Conservation (phyloP, 2,888 invertebrate genomes). For the Creontiades dilutus region DNA sequence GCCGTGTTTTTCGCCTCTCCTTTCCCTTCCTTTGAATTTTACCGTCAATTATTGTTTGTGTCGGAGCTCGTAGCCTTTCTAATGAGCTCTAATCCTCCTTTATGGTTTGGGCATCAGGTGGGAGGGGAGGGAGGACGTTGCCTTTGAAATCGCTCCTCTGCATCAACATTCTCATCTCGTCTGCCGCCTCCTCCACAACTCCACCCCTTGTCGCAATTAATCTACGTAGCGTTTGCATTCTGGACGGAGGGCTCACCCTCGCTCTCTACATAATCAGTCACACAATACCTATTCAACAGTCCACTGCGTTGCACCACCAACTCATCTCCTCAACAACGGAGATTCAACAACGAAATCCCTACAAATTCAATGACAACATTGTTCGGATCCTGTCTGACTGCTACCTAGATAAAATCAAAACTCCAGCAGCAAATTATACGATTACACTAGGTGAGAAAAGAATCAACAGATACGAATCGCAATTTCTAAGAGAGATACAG, state of each 20-base stretch:
- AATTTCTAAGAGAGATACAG: too few species aligned
- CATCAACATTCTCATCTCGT: slow-evolving; percentile 6
- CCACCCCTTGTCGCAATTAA: slow-evolving; percentile 12
- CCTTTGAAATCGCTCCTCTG: slow-evolving; percentile 23
- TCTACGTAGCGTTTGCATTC: neutral
- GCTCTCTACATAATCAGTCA: too few species aligned
- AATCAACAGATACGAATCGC: too few species aligned
- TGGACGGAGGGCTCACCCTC: neutral
- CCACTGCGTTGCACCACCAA: too few species aligned
- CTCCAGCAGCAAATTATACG: too few species aligned
- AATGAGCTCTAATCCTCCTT: slow-evolving; percentile 63
- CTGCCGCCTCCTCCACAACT: slow-evolving; percentile 1
- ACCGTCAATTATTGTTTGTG: slow-evolving; percentile 51
- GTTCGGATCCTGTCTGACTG: too few species aligned
- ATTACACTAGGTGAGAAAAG: too few species aligned
- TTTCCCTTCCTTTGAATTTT: slow-evolving; percentile 45
- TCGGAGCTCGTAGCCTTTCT: neutral
- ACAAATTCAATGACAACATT: too few species aligned
- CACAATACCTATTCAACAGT: too few species aligned
- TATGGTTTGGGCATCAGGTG: slow-evolving; percentile 48
- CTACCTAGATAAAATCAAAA: too few species aligned
- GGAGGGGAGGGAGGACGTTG: neutral
- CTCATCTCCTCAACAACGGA: too few species aligned
- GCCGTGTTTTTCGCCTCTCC: slow-evolving; percentile 45
- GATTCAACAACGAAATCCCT: too few species aligned